Base-by-base conservation (phyloP, 2,888 invertebrate species). In the Macrophya alboannulata region DNA sequence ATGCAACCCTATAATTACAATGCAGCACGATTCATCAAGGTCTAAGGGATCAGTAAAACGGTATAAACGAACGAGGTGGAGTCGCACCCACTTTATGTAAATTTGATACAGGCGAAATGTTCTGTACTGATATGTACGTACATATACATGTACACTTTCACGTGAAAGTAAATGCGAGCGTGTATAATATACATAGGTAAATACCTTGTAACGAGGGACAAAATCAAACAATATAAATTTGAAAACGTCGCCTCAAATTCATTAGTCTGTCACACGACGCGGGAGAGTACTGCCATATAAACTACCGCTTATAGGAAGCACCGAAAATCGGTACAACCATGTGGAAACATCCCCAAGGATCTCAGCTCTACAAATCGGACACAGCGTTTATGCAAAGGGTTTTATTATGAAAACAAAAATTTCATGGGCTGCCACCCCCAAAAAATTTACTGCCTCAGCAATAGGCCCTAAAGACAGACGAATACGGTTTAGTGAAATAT, bases 1-100 rank as follows among this genome's bases (percentile, higher is more conserved):
- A 85, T 83, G 85, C 68, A 84, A 45, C 77, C 71, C 84, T 40
- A 25, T 88, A 88, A 88, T 88, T 88, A 85, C 43, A 81, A 85
- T 86, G 71, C 81, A 74, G 68, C 68, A 65, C 65, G 81, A 85
- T 86, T 55, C 37, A 51, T 77, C 77, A 77, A 51, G 77, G 77
- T 51, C 74, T 51, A 31, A 74, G 45, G 74, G 43, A 74, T 74
- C 43, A 31, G 51, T 51, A 77, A 77, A 48, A 25, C 31, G 77
- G 51, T 77, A 51, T 77, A 51, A 48, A 31, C 21, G 21, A 25
- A 76, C 12, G 48, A 48, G 48, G 48, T 31, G 17, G 31, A 72
- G 76, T 31, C 12, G 31, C 51, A 45, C 77, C 77, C 51, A 37
- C 77, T 55, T 51, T 77, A 77, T 77, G 77, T 51, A 77, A 77